Evolutionary conservation across 2,113 vertebrate species (phyloP), one percentile per base, ranked within the genome.

Genomic region (Nansenia antarctica): DNA sequence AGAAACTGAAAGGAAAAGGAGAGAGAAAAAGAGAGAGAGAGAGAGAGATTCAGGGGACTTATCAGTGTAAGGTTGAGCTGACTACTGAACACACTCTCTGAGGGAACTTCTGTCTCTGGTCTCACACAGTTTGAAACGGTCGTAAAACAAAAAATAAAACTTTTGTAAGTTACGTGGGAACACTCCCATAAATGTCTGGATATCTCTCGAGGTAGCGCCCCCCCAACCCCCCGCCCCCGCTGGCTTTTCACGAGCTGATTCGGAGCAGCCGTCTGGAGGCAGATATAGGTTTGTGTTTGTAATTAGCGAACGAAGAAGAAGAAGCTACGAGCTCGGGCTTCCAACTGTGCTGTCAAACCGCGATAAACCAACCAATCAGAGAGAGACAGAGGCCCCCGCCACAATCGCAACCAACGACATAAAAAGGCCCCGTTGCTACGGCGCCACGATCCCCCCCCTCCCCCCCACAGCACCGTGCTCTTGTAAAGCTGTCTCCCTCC

Each of bases 401-500:
- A 6, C 14, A 29, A 29, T 3, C 54, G 9, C 15, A 29, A 29
- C 11, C 26, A 26, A 27, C 54, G 5, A 57, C 54, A 29, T 14
- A 15, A 57, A 57, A 57, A n/a, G n/a, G 24, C 11, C 27, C 27
- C 26, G 0, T 55, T 55, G 26, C 52, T 11, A 53, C 52, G 11
- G 52, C 24, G 24, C 15, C 26, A 20, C 45, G n/a, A 15, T 29
- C 62, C 72, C 34, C 20, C 7, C 39, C 20, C 31, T 35, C 37
- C 68, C 39, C 20, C 31, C 34, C 37, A 64, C 61, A 65, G 61
- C 45, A 61, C 63, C 3, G 11, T 5, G 27, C 24, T 30, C 67
- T 74, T 81, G 69, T 74, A 81, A 77, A 77, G 61, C 67, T 60
- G 55, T 74, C 71, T 73, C 62, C 65, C 2, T 74, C 71, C 70